A percentile compares a stretch with the other conserved stretches of the same genome.
Evolutionary conservation across 2,113 vertebrate species (phyloP).

Genomic region (Etia nguti): DNA sequence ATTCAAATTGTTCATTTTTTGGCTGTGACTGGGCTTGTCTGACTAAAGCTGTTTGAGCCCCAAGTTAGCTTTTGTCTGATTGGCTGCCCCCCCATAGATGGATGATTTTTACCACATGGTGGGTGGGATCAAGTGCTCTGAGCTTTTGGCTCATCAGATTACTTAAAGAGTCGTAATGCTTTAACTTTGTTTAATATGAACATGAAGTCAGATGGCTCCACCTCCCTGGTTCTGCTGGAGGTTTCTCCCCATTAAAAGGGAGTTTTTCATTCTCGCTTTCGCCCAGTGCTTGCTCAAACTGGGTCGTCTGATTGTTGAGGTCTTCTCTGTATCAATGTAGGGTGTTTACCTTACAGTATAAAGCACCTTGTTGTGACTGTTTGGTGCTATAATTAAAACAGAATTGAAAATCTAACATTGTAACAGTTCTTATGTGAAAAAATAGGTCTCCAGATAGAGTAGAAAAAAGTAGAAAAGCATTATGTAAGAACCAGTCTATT

Average conservation of each 20-base stretch:
- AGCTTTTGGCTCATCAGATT: neutral
- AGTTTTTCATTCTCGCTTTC: neutral
- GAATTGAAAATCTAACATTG: neutral
- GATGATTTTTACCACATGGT: neutral
- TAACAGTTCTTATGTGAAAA: neutral
- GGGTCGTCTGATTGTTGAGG: neutral
- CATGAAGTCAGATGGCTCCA: neutral
- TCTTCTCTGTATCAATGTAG: neutral
- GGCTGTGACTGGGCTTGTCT: neutral
- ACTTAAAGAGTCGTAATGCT: neutral
- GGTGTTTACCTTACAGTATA: neutral
- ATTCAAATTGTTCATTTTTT: neutral
- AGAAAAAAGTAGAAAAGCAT: neutral
- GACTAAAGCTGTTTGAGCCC: neutral
- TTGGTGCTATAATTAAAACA: neutral
- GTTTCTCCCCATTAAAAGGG: no score
- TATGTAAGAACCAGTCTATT: neutral
- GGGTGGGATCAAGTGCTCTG: neutral
- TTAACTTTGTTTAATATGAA: neutral
- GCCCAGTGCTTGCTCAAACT: neutral
- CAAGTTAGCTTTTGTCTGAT: neutral
- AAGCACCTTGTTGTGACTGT: neutral
- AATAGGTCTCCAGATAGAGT: neutral
- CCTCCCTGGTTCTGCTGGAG: neutral
- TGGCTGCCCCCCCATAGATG: neutral